Conservation (phyloP, 2,113 vertebrate genomes). For the mouse (Mus musculus) region DNA sequence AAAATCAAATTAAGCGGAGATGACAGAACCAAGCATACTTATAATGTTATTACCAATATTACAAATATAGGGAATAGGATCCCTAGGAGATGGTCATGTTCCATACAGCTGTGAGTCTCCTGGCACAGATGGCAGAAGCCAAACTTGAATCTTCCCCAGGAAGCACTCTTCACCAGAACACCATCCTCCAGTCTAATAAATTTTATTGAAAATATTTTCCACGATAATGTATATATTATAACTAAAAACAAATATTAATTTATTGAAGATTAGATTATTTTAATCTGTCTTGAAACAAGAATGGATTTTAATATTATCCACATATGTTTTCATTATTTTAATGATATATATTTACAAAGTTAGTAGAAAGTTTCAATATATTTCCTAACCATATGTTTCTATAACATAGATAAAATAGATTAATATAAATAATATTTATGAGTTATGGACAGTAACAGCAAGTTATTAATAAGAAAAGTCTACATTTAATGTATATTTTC, state of each 20-base stretch:
- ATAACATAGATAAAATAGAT: background rate
- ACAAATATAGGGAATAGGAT: fast-evolving
- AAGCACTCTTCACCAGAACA: background rate
- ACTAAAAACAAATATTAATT: background rate
- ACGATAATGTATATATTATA: background rate
- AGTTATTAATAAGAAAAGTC: background rate
- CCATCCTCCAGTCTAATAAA: background rate
- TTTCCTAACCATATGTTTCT: fast-evolving
- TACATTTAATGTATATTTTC: background rate
- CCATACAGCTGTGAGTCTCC: background rate
- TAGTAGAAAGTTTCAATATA: background rate
- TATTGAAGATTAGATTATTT: background rate
- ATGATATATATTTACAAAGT: background rate
- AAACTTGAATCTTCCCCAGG: fast-evolving
- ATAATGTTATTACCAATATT: background rate
- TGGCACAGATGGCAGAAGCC: too few relatives aligned
- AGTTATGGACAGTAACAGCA: background rate
- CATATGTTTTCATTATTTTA: background rate
- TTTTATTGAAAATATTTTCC: background rate
- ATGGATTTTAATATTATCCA: background rate
- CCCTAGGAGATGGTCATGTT: fast-evolving
- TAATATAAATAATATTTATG: background rate
- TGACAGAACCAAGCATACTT: background rate
- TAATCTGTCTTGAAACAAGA: background rate
- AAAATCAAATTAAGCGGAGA: slow-evolving; percentile 23